A percentile compares a stretch with the other conserved stretches of the same genome.
Conservation (phyloP, 2,888 invertebrate species). For the Lucinisca nassula region DNA sequence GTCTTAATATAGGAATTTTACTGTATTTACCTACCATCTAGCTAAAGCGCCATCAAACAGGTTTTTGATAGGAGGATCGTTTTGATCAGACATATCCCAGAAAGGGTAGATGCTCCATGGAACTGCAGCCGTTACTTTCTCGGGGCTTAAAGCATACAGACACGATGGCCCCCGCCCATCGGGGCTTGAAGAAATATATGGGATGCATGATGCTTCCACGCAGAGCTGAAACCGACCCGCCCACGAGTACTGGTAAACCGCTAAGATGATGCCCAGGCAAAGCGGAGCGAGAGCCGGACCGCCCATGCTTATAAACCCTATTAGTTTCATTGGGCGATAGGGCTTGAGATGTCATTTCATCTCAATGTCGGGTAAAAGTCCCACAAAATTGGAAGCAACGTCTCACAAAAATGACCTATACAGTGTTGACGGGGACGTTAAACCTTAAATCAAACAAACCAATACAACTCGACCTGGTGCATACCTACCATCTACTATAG, state of each 20-base stretch:
- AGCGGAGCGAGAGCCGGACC: no score
- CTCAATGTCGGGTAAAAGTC: background rate
- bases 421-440: background rate
- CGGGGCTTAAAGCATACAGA: constrained; percentile 66
- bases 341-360: background rate
- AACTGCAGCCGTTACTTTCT: constrained; percentile 67
- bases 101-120: constrained; percentile 78
- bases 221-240: no score
- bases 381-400: background rate
- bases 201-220: no score
- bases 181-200: no score
- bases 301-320: no score
- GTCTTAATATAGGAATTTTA: no score
- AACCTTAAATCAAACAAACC: background rate
- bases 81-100: constrained; percentile 79
- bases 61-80: constrained; percentile 69
- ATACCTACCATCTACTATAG: constrained; percentile 77
- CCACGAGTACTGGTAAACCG: no score
- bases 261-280: no score
- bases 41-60: constrained; percentile 72
- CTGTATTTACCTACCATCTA: constrained; percentile 74
- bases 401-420: background rate
- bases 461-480: background rate
- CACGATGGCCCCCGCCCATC: no score
- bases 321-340: no score